These are phyloP conservation scores for Lasiommata megera DNA, from an alignment of 2,888 invertebrate genomes.

Conservation along the genomic window DNA sequence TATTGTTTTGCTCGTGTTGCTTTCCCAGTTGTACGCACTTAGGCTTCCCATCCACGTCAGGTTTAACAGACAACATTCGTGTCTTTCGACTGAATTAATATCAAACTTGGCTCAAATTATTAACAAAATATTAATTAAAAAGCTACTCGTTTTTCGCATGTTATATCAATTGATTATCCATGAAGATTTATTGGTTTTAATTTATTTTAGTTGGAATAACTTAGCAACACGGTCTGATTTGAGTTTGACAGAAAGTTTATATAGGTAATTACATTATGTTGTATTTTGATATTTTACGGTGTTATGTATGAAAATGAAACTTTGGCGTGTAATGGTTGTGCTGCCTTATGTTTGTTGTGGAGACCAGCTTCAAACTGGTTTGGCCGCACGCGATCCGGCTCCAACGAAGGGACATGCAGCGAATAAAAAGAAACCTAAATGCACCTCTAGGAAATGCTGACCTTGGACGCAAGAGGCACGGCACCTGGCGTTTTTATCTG, in stretches of 20 bases:
- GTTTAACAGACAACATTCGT: background rate
- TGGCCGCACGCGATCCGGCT: constrained; percentile 73
- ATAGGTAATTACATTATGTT: background rate
- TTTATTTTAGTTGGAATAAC: background rate
- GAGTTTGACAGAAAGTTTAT: background rate
- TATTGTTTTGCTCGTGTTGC: constrained; percentile 66
- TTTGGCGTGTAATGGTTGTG: constrained; percentile 52
- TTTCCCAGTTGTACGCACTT: constrained; percentile 56
- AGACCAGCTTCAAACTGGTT: constrained; percentile 73
- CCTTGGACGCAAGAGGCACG: constrained; percentile 75
- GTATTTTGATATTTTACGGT: background rate
- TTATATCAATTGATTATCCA: background rate
- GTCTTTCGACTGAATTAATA: background rate
- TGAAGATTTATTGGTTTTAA: background rate
- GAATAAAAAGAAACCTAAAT: constrained; percentile 78
- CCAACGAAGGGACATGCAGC: constrained; percentile 72
- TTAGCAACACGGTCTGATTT: background rate
- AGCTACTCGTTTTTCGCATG: background rate
- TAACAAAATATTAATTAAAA: background rate
- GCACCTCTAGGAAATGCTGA: constrained; percentile 80
- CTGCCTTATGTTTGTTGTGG: constrained; percentile 64
- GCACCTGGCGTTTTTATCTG: constrained; percentile 80
- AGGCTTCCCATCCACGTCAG: constrained; percentile 45
- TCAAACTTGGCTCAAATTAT: background rate
- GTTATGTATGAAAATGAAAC: constrained; percentile 46